A percentile compares a stretch with the other conserved stretches of the same genome.
phyloP scores from a whole-genome alignment of 2,888 invertebrate species.

The Tachystola acroxantha region DNA sequence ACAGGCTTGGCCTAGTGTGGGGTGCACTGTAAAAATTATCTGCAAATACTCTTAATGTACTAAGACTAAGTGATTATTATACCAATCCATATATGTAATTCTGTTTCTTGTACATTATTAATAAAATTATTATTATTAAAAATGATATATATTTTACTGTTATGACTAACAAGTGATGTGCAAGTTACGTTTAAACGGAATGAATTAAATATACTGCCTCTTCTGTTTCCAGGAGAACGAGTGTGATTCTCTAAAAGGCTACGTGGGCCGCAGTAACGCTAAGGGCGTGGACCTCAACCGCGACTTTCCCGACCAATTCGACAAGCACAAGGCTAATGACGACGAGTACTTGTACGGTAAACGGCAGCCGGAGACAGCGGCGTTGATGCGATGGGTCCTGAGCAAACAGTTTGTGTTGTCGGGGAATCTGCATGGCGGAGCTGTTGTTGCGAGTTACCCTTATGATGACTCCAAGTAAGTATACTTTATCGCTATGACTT shows the following conservation, averaged over 20 bases:
- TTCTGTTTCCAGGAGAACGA: constrained; percentile 81
- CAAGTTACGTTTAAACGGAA: too few species aligned
- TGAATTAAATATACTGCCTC: too few species aligned
- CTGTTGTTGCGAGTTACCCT: constrained; percentile 98
- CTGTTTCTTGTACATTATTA: too few species aligned
- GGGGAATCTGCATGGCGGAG: constrained; percentile 97
- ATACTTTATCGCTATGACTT: too few species aligned
- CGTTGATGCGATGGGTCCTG: constrained; percentile 93
- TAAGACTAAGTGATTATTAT: too few species aligned
- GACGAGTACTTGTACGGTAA: constrained; percentile 72
- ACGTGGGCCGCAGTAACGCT: constrained; percentile 88
- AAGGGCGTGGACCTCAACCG: constrained; percentile 91
- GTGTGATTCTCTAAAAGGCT: constrained; percentile 83
- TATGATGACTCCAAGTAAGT: constrained; percentile 90
- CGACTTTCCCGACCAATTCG: constrained; percentile 95
- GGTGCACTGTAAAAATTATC: too few species aligned
- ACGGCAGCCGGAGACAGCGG: constrained; percentile 91
- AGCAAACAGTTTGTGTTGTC: constrained; percentile 94
- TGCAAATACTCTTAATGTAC: too few species aligned
- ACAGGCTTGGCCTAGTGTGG: too few species aligned
- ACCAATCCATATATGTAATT: too few species aligned
- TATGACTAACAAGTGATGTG: too few species aligned
- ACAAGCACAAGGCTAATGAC: constrained; percentile 49
- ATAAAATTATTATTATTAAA: too few species aligned
- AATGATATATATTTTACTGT: too few species aligned